These are phyloP conservation scores for Okamejei kenojei DNA, from an alignment of 2,797 vertebrate species.

Conservation along the genomic window DNA sequence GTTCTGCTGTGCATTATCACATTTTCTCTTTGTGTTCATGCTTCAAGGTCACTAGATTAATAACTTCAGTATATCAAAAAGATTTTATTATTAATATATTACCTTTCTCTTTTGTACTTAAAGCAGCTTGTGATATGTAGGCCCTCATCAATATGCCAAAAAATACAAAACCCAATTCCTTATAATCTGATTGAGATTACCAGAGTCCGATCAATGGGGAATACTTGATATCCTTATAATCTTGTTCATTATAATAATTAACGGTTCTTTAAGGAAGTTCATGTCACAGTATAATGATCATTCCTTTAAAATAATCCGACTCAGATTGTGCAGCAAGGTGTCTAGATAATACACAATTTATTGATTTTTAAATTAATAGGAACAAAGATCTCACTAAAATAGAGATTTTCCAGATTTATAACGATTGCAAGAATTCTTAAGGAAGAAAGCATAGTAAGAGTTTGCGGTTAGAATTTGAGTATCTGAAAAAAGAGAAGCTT, in stretches of 20 bases:
- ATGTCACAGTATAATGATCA: constrained; percentile 8
- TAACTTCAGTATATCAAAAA: neutral
- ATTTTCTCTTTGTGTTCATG: neutral
- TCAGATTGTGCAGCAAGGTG: neutral
- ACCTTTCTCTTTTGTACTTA: neutral
- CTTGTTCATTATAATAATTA: too few species aligned
- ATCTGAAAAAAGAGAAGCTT: neutral
- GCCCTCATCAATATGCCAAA: neutral
- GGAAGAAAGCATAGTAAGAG: neutral
- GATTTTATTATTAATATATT: neutral
- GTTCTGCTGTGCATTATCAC: neutral
- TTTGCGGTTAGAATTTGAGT: neutral
- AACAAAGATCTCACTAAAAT: neutral
- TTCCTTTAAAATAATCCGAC: neutral
- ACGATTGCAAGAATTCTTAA: neutral
- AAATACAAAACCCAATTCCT: neutral
- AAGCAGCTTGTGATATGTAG: neutral
- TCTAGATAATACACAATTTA: neutral
- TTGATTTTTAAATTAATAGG: neutral
- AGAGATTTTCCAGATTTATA: neutral
- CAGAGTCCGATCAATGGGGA: neutral
- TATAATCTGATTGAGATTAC: neutral
- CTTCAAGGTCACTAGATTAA: neutral
- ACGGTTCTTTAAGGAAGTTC: neutral
- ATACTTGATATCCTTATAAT: neutral